Base-by-base conservation (phyloP, 2,797 vertebrate species). In the Coregonus sp. region DNA sequence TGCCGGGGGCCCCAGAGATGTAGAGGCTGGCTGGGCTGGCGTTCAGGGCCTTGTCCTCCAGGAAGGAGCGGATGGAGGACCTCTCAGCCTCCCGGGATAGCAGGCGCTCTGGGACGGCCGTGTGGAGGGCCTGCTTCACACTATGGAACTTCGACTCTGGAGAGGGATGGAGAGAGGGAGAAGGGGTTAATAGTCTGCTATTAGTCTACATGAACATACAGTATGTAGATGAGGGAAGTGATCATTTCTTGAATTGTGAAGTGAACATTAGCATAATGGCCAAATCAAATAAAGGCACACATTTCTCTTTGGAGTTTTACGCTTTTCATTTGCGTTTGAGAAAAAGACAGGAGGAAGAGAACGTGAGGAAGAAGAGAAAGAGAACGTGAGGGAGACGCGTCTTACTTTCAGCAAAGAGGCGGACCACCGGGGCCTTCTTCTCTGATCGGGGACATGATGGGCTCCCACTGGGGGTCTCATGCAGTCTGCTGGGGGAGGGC, bases 1-100 rank as follows among this genome's bases (percentile, higher is more conserved):
- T 99, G 0, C 98, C 98, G 0, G 98, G 98, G 0, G 97, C 94
- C 5, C 98, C 98, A 0, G 97, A 98, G 85, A 99, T 92, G 81
- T 99, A 99, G 74, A 99, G 96, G 84, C 97, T 98, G 78, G 96
- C 95, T 0, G 97, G 94, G 5, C 76, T 89, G 0, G 56, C 80
- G 5, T 52, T 90, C 68, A 93, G 90, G 70, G 95, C 81, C 15
- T 93, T 95, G 0, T 95, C 89, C 84, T 88, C 84, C 83, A 99
- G 90, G 87, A 99, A 99, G 1, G 86, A 89, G 4, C 88, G 87
- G 1, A 99, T 95, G 84, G 91, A 29, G 0, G 81, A 78, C 0
- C 86, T 91, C 89, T 99, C 97, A 0, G 72, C 68, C 78, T 98
- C 96, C 31, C 98, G 86, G 78, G 94, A 95, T 66, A 95, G 92